Base-by-base conservation (phyloP, 2,888 invertebrate genomes). In the Lasioglossum figueresi region DNA sequence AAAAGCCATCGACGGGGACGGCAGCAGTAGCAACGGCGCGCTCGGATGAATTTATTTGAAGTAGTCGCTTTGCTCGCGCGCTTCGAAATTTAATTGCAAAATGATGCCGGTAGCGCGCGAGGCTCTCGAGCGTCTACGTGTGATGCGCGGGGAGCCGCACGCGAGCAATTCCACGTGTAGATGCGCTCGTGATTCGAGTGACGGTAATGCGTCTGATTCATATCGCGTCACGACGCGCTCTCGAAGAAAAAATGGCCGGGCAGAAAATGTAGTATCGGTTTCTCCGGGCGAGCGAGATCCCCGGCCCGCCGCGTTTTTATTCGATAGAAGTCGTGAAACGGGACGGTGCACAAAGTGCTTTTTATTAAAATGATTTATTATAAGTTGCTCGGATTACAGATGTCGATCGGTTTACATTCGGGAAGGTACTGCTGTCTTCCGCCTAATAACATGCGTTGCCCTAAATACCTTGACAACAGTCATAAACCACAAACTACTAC, bases 201-300 rank as follows among this genome's bases (percentile, higher is more conserved):
- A 82, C 76, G 76, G 83, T 88, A 89, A 88, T 87, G 82, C 83
- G 79, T 80, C 71, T 68, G 84, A 82, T 85, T 78, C 77, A 56
- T 73, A 71, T 80, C 83, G 45, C 77, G 48, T 76, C 48, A 45
- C 76, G 66, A 56, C 68, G 48, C 43, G 71, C 66, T 52, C 84
- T 74, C 79, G 59, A 72, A 80, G 78, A 82, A 87, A 78, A 85
- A 37, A 85, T 40, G 27, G 40, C 16, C 4, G 19, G 19, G 81
- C 6, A 91, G 34, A 68, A 83, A 91, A 88, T 76, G 85, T 6
- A 76, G 70, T 83, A 82, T 85, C 81, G 78, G 85, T 88, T 91
- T 85, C 82, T 80, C 85, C 86, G 88, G 84, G 85, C 83, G 83
- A 12, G 40, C 16, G 4, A 12, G 40, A 43, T 43, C 10, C 34